Conservation (phyloP, 2,797 vertebrate species). For the Chelidonichthys spinosus region DNA sequence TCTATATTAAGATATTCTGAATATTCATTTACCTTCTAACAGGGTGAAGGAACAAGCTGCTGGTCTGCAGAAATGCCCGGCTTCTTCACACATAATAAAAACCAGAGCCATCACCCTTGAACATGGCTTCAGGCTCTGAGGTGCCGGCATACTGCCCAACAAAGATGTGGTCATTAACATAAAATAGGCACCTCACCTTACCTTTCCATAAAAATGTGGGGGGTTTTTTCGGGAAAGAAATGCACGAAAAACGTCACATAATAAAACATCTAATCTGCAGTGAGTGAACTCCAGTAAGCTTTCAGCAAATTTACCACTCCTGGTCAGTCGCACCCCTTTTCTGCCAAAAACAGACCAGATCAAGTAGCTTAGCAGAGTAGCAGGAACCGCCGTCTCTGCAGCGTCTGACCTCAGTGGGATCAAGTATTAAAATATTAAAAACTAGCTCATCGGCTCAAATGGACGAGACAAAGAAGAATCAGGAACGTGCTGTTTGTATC, state of each 20-base stretch:
- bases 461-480: neutral
- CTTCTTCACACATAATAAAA: neutral
- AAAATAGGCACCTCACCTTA: neutral
- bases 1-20: slow-evolving; percentile 12
- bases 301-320: neutral
- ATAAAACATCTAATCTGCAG: neutral
- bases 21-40: neutral
- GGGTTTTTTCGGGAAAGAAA: neutral
- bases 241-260: neutral
- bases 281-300: neutral
- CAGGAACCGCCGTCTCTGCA: neutral
- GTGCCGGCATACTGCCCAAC: neutral
- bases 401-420: neutral
- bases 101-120: slow-evolving; percentile 10
- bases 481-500: neutral
- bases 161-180: neutral
- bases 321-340: neutral
- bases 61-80: slow-evolving; percentile 19
- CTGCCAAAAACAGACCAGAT: neutral
- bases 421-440: neutral
- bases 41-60: slow-evolving; percentile 10
- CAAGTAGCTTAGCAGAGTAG: neutral
- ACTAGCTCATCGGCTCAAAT: slow-evolving; percentile 3
- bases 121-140: slow-evolving; percentile 20
- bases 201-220: neutral